Base-by-base conservation (phyloP, 2,888 invertebrate genomes). In the Ennomos erosarius region DNA sequence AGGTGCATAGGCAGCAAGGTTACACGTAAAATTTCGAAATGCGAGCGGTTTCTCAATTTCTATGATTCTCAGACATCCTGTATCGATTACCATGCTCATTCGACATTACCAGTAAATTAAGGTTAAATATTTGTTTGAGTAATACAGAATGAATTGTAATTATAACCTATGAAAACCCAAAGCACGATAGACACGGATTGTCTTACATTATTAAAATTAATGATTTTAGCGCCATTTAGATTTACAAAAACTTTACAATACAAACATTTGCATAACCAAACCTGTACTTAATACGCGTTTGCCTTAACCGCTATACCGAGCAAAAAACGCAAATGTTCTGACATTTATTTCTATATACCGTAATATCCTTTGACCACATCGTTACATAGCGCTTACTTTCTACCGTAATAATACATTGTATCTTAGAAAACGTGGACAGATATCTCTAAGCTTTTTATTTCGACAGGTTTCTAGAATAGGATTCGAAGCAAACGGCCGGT, bases 21-120 rank as follows among this genome's bases (percentile, higher is more conserved):
- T 55, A 59, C 49, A 45, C 48, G 51, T 39, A 52, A 46, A 11
- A 51, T 53, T 39, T 61, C 40, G 52, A 50, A 59, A 64, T 47
- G 8, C 37, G 34, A 12, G 4, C 11, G 54, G 72, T 73, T 72
- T 69, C 73, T 68, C 51, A 73, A 71, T 65, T 69, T 60, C 73
- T 66, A 67, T 53, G 55, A 67, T 58, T 74, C 75, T 69, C 65
- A 68, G 64, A 70, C 71, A 76, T 76, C 75, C 76, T 74, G 70
- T 65, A 74, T 70, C 68, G 66, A 69, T 67, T 60, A 10, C 47
- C 10, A 45, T 43, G 39, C 50, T 40, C 38, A 55, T 12, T 38
- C 50, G 43, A 38, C 43, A 39, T 55, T 46, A 45, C 40, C 10
- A 11, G 39, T 26, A 26, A 26, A 13, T 43, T 16, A 42, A 38